These are phyloP conservation scores for Lasius fuliginosus DNA, from an alignment of 2,888 invertebrate genomes.

Conservation along the genomic window DNA sequence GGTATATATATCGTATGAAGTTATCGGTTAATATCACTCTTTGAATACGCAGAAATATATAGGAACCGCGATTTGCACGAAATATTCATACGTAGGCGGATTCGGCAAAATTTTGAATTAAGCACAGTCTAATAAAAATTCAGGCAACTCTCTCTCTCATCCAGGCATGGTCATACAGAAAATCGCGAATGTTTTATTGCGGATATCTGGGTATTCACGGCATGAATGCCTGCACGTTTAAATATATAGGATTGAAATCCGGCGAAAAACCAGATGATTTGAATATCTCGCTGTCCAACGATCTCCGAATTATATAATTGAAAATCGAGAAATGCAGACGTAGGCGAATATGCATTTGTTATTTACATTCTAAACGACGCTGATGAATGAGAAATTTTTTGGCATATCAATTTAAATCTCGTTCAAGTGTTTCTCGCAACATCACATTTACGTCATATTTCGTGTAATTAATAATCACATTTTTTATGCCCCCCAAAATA, in stretches of 20 bases:
- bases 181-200: constrained; percentile 16
- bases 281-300: constrained; percentile 27
- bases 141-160: not conserved
- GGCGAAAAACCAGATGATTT: not conserved
- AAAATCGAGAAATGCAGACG: constrained; percentile 33
- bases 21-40: constrained; percentile 4
- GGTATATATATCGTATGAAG: not conserved
- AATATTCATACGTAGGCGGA: constrained; percentile 19
- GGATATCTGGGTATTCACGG: not conserved
- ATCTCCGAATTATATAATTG: constrained; percentile 6
- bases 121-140: constrained; percentile 12
- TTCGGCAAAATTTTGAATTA: not conserved
- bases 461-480: constrained; percentile 18
- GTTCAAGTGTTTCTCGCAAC: not conserved
- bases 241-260: constrained; percentile 27
- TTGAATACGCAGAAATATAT: constrained; percentile 12
- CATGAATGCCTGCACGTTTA: constrained; percentile 1
- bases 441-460: constrained; percentile 30
- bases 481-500: not conserved
- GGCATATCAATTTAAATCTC: constrained; percentile 17
- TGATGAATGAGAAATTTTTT: not conserved
- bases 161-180: not conserved
- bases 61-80: not conserved
- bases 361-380: constrained; percentile 25
- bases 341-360: constrained; percentile 21